A percentile compares a stretch with the other conserved stretches of the same genome.
Conservation (phyloP, 2,113 vertebrate species). For the Sylvietta virens region DNA sequence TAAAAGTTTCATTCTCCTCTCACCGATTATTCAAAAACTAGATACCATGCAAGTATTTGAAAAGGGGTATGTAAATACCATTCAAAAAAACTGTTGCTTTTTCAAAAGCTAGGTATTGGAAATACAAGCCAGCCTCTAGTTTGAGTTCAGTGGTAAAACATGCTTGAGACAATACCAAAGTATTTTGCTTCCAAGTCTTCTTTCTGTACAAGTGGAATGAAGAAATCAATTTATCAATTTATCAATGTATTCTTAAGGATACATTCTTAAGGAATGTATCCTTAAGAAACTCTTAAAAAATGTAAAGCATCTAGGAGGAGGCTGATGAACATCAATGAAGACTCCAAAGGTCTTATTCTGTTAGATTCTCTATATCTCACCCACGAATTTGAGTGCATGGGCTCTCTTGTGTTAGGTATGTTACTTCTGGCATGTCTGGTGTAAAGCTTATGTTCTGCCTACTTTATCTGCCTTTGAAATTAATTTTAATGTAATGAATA, state of each 20-base stretch:
- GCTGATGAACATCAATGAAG: rapidly evolving
- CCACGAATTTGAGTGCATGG: neutral
- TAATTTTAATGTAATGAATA: neutral
- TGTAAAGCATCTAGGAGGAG: neutral
- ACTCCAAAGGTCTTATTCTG: neutral
- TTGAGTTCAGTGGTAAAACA: neutral
- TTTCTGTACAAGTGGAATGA: too few species aligned
- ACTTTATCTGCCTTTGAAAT: neutral
- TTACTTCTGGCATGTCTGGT: neutral
- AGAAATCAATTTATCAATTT: too few species aligned
- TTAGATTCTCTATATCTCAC: neutral
- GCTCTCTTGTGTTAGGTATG: neutral
- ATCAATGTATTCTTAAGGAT: too few species aligned
- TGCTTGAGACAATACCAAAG: neutral
- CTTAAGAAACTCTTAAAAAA: neutral
- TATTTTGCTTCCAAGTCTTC: too few species aligned
- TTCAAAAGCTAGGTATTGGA: neutral
- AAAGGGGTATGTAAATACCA: neutral
- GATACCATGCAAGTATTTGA: neutral
- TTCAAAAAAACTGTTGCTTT: neutral
- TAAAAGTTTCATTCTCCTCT: neutral
- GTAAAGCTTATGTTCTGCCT: neutral
- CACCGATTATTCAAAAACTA: neutral
- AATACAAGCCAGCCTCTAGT: neutral
- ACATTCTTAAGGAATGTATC: neutral